Base-by-base conservation (phyloP, 1,140 invertebrate species). In the Orius insidiosus region DNA sequence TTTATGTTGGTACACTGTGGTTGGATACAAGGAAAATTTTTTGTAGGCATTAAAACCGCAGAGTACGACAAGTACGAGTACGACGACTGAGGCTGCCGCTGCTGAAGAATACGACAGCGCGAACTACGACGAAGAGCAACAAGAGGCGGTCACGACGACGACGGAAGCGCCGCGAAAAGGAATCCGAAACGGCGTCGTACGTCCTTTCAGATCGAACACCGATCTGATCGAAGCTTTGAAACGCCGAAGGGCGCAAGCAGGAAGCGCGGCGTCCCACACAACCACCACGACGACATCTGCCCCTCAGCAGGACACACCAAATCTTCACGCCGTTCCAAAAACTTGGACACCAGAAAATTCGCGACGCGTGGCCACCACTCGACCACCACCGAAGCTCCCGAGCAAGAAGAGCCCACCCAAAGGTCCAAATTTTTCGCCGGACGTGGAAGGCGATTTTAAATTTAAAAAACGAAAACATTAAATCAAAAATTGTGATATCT, bases 221-320 rank as follows among this genome's bases (percentile, higher is more conserved):
- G 53, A 52, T 43, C 38, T 54, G 2, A 46, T 54, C n/a, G 53
- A 54, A 42, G 47, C 50, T 10, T 33, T 54, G 34, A 54, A 52
- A 38, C 46, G 50, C 10, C 35, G 53, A 37, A 11, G 53, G 31
- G 39, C 43, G n/a, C 47, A 52, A 34, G 14, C 31, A 1, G 31
- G 11, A 7, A 30, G 10, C 5, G 38, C 41, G 14, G 7, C 16
- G 4, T 4, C 45, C 6, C 16, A 36, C 10, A 11, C 41, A 7
- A 42, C 2, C 11, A 48, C 31, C 41, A 43, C 41, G 41, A 18
- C n/a, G 16, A 10, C 6, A 31, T 7, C 10, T 31, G 44, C 30
- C 32, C 43, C 2, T 46, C 45, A 5, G 30, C 45, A 35, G 41
- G 39, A 24, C 45, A 45, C 18, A 43, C 41, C 41, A 43, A 31